Percentiles rank a stretch among this genome's conserved stretches.
phyloP scores from a whole-genome alignment of 2,113 vertebrate genomes.

The Capra hircus region DNA sequence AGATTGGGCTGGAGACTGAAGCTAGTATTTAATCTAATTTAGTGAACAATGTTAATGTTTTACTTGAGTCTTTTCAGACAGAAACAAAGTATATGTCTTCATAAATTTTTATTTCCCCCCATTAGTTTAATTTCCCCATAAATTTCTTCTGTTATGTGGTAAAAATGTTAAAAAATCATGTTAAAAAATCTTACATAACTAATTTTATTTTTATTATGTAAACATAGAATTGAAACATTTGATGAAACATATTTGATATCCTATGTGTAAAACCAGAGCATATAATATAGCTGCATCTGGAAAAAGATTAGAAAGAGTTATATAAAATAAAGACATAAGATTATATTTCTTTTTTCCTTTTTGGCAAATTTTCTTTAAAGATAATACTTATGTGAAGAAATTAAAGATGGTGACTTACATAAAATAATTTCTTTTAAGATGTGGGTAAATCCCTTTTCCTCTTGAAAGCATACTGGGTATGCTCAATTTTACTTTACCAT shows the following conservation, averaged over 20 bases:
- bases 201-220: slow-evolving; percentile 22
- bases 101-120: background rate
- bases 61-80: background rate
- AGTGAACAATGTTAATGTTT: background rate
- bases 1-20: background rate
- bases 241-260: background rate
- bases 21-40: background rate
- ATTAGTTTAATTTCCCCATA: background rate
- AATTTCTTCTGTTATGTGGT: background rate
- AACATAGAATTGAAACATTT: background rate
- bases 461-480: background rate
- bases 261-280: slow-evolving; percentile 15
- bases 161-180: background rate
- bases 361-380: background rate
- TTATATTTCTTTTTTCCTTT: background rate
- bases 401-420: background rate
- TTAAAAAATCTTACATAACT: background rate
- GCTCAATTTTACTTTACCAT: background rate
- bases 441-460: background rate
- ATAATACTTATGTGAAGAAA: background rate
- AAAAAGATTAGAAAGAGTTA: background rate
- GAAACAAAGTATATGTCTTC: background rate
- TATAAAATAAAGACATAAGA: background rate
- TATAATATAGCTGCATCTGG: background rate
- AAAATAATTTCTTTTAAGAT: background rate